phyloP scores from a whole-genome alignment of 2,888 invertebrate genomes.

The Aphodius sticticus region DNA sequence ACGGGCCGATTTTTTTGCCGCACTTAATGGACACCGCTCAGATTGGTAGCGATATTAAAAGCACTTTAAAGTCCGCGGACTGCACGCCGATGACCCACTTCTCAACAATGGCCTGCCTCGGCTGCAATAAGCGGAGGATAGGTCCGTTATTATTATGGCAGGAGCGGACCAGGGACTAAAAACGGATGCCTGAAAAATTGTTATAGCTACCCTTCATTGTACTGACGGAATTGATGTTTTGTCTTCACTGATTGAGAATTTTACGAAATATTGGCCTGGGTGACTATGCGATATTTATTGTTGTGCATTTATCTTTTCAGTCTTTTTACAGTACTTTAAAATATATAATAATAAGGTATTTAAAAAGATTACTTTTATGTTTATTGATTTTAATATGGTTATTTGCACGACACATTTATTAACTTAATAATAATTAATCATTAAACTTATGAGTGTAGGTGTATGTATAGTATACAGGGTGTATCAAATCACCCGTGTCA shows the following conservation, averaged over 20 bases:
- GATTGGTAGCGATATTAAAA: slow-evolving; percentile 4
- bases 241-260: not conserved
- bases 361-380: too few relatives aligned
- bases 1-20: not conserved
- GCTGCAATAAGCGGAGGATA: not conserved
- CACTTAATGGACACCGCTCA: not conserved
- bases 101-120: not conserved
- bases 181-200: not conserved
- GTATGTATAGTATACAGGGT: too few relatives aligned
- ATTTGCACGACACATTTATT: too few relatives aligned
- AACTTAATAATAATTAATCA: too few relatives aligned
- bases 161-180: not conserved
- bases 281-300: too few relatives aligned
- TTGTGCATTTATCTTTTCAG: too few relatives aligned
- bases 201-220: not conserved
- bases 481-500: too few relatives aligned
- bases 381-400: too few relatives aligned
- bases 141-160: not conserved
- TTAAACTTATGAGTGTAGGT: too few relatives aligned
- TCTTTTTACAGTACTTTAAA: too few relatives aligned
- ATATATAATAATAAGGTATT: too few relatives aligned
- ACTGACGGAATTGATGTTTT: not conserved
- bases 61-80: not conserved
- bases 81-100: not conserved
- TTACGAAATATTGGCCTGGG: not conserved